phyloP scores from a whole-genome alignment of 2,888 invertebrate species.

The Onchidella celtica region DNA sequence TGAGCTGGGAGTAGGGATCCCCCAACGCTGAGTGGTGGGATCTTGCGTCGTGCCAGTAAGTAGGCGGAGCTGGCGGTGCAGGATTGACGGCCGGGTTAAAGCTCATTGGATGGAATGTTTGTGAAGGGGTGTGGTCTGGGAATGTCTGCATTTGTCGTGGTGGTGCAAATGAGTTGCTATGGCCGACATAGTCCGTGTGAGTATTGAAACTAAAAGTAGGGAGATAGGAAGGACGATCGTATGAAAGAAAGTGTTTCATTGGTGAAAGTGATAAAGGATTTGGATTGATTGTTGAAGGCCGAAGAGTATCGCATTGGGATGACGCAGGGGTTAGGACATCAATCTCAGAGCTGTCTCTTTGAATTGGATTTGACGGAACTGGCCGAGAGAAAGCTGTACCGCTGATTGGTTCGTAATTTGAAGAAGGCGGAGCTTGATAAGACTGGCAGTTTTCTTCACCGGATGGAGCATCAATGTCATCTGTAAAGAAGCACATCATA shows the following conservation, averaged over 20 bases:
- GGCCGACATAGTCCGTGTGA: constrained; percentile 66
- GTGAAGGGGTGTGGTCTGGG: constrained; percentile 58
- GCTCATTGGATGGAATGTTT: constrained; percentile 58
- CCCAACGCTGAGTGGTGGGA: constrained; percentile 56
- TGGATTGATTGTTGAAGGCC: constrained; percentile 29
- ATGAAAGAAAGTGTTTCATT: constrained; percentile 62
- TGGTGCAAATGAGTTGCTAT: constrained; percentile 52
- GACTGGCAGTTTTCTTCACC: not conserved
- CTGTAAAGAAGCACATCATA: constrained; percentile 17
- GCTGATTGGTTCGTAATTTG: constrained; percentile 51
- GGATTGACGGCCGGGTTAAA: constrained; percentile 56
- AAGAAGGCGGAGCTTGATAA: not conserved
- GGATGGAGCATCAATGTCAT: constrained; percentile 27
- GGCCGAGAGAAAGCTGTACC: constrained; percentile 68
- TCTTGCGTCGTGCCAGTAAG: constrained; percentile 64
- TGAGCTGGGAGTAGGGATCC: constrained; percentile 62
- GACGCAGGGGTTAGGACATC: constrained; percentile 24
- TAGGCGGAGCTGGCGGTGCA: constrained; percentile 52
- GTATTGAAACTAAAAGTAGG: constrained; percentile 67
- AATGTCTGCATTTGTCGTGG: constrained; percentile 58
- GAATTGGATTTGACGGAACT: constrained; percentile 54
- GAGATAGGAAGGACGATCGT: constrained; percentile 66
- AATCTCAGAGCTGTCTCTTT: constrained; percentile 36
- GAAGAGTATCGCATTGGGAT: constrained; percentile 44
- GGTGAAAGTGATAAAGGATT: constrained; percentile 61